Evolutionary conservation across 2,113 vertebrate genomes (phyloP).

Genomic region (Apus apus): DNA sequence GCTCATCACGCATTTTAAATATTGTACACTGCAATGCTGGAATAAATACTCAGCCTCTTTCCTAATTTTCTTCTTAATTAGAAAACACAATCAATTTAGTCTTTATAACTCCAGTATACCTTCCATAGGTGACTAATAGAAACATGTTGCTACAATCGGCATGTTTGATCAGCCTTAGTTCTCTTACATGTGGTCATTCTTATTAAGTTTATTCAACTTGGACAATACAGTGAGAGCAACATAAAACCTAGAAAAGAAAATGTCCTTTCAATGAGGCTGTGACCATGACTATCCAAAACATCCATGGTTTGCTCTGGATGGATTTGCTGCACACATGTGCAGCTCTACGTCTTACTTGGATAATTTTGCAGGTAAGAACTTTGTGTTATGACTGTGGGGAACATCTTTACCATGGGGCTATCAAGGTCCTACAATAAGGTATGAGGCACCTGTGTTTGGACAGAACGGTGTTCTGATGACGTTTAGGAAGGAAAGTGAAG

Average conservation of each 20-base stretch:
- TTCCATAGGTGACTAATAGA: constrained; percentile 60
- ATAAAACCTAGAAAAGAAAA: background rate
- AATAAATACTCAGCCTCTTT: constrained; percentile 64
- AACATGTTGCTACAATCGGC: constrained; percentile 18
- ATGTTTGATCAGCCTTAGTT: background rate
- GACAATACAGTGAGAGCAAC: background rate
- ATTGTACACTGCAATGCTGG: constrained; percentile 46
- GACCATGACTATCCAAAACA: background rate
- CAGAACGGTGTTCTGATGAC: background rate
- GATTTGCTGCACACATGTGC: background rate
- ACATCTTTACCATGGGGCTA: background rate
- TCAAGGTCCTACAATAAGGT: background rate
- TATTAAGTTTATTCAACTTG: background rate
- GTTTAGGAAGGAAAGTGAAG: background rate
- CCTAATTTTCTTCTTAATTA: constrained; percentile 71
- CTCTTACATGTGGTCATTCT: background rate
- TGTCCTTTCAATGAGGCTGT: background rate
- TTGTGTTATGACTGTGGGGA: background rate
- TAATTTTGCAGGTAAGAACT: background rate
- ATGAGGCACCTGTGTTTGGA: background rate
- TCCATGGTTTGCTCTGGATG: background rate
- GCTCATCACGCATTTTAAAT: constrained; percentile 69
- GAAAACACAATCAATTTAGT: constrained; percentile 65
- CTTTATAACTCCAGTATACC: constrained; percentile 52
- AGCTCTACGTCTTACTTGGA: background rate